Conservation (phyloP, 2,888 invertebrate species). For the Eristalinus aeneus region DNA sequence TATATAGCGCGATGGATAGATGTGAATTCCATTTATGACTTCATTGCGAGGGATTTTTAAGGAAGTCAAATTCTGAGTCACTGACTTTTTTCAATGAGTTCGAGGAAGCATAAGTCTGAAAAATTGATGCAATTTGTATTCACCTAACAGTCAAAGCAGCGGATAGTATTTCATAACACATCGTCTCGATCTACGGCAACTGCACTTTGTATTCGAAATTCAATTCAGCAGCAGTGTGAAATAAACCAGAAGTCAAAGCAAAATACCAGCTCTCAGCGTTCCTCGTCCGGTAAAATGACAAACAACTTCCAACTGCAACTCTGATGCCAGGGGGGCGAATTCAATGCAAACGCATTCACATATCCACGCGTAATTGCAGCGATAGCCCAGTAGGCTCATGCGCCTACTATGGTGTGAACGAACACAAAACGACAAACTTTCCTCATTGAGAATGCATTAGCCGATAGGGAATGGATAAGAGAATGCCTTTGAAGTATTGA, state of each 20-base stretch:
- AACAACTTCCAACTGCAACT: neutral
- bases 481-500: constrained; percentile 1
- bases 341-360: neutral
- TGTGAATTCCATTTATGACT: neutral
- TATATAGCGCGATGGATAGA: neutral
- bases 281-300: neutral
- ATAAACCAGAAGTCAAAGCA: neutral
- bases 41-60: neutral
- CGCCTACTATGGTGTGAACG: too few relatives aligned
- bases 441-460: neutral
- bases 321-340: too few relatives aligned
- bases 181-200: neutral
- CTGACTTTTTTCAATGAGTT: neutral
- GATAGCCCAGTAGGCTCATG: neutral
- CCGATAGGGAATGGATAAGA: constrained; percentile 8
- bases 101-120: neutral
- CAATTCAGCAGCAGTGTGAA: neutral
- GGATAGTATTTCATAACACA: constrained; percentile 21
- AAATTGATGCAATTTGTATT: neutral
- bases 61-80: neutral
- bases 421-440: neutral
- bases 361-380: neutral
- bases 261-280: neutral
- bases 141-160: neutral
- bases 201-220: neutral